Conservation (phyloP, 2,113 vertebrate species). For the Lethenteron reissneri region DNA sequence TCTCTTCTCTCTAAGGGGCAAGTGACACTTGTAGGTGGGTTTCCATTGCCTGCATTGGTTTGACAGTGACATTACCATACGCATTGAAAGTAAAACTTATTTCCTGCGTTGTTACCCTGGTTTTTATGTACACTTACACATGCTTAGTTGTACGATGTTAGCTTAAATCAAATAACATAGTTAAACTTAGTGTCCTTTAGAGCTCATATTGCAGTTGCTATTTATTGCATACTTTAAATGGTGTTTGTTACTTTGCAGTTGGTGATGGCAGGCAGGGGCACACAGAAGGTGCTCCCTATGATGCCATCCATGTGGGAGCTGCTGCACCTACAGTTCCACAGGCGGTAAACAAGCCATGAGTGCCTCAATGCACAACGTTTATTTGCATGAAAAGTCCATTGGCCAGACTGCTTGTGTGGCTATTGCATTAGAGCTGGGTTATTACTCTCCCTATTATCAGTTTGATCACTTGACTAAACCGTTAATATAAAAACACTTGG, state of each 20-base stretch:
- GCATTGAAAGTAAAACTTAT: not conserved
- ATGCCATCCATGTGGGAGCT: conserved; percentile 89
- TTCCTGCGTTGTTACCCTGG: not conserved
- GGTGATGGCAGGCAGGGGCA: conserved; percentile 72
- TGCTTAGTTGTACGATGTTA: conserved; percentile 3
- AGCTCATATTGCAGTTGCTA: not conserved
- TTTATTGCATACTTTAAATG: not conserved
- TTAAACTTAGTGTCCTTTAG: not conserved
- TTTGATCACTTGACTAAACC: no score
- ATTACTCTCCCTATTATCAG: no score
- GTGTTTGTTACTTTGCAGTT: conserved; percentile 36
- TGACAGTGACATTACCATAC: not conserved
- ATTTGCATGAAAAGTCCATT: no score
- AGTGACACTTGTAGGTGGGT: conserved; percentile 58
- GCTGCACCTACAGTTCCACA: conserved; percentile 75
- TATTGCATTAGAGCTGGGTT: no score
- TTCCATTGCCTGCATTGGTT: conserved; percentile 10
- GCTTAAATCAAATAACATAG: not conserved
- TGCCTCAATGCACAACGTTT: no score
- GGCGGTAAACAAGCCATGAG: conserved; percentile 36
- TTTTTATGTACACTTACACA: not conserved
- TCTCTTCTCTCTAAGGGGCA: conserved; percentile 67
- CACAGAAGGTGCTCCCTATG: conserved; percentile 64
- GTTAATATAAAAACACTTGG: no score
- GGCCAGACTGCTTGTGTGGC: no score